phyloP scores from a whole-genome alignment of 1,140 invertebrate genomes.

The Batillaria attramentaria region DNA sequence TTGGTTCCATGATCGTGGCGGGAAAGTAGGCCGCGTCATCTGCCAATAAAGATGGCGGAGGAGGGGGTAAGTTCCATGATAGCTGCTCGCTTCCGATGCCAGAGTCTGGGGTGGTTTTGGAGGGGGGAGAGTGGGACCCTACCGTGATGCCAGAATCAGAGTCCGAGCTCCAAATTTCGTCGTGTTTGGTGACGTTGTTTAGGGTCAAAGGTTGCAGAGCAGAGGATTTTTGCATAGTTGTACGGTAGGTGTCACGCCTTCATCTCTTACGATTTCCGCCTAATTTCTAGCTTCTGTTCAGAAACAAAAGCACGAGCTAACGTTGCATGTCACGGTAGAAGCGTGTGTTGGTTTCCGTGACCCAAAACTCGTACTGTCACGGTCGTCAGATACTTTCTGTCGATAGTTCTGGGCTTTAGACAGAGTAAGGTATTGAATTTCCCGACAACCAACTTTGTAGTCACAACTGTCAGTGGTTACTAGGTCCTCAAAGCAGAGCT shows the following conservation, averaged over 20 bases:
- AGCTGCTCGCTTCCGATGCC: constrained; percentile 6
- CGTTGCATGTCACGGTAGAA: background rate
- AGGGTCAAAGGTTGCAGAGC: constrained; percentile 24
- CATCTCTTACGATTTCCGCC: background rate
- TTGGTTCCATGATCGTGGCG: background rate
- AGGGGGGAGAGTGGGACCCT: constrained; percentile 25
- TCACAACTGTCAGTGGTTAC: too few species aligned
- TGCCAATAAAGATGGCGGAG: background rate
- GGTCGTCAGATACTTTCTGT: background rate
- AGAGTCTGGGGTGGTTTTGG: constrained; percentile 28
- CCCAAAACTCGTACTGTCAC: background rate
- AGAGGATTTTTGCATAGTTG: constrained; percentile 15
- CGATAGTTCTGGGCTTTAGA: too few species aligned
- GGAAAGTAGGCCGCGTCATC: background rate
- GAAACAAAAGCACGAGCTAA: background rate
- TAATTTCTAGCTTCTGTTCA: background rate
- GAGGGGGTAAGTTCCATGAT: background rate
- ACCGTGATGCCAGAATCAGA: constrained; percentile 27
- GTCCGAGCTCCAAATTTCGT: constrained; percentile 23
- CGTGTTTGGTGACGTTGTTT: constrained; percentile 3
- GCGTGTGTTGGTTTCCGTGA: background rate
- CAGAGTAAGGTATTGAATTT: too few species aligned
- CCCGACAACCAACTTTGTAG: too few species aligned
- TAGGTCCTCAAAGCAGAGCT: too few species aligned
- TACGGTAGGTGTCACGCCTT: background rate